These are phyloP conservation scores for Ciconia boyciana DNA, from an alignment of 2,113 vertebrate species.

Conservation along the genomic window DNA sequence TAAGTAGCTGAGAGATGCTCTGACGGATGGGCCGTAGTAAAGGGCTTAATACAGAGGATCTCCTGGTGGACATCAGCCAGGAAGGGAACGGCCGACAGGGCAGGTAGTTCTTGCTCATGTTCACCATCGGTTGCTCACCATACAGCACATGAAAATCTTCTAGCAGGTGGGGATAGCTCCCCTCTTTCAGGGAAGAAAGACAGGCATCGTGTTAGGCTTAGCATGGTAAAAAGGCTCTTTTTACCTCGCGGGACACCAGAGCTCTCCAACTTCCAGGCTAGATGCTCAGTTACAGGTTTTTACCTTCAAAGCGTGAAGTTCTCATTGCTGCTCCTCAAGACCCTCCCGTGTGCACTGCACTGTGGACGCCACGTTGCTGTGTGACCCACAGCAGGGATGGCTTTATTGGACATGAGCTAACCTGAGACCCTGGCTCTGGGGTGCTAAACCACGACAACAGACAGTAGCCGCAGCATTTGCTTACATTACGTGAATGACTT, in stretches of 20 bases:
- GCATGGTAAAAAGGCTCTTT: neutral
- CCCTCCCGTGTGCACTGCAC: neutral
- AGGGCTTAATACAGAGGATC: neutral
- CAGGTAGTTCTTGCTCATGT: neutral
- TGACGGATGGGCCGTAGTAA: fast-evolving
- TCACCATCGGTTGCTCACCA: neutral
- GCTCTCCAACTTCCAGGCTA: neutral
- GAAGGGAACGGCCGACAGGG: neutral
- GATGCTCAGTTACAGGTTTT: neutral
- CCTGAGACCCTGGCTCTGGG: neutral
- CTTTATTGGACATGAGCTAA: neutral
- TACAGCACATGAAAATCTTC: fast-evolving
- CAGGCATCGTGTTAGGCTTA: neutral
- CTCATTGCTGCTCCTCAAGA: neutral
- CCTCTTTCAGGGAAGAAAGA: neutral
- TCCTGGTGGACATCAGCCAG: neutral
- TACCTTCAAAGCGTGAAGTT: neutral
- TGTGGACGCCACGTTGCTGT: fast-evolving
- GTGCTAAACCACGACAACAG: fast-evolving
- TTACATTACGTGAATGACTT: fast-evolving
- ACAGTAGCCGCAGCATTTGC: neutral
- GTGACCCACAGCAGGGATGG: neutral
- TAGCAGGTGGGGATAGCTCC: neutral
- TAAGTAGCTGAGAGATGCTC: neutral
- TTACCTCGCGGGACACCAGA: neutral